Evolutionary conservation across 2,888 invertebrate species (phyloP).

Genomic region (Ctenicera cuprea): DNA sequence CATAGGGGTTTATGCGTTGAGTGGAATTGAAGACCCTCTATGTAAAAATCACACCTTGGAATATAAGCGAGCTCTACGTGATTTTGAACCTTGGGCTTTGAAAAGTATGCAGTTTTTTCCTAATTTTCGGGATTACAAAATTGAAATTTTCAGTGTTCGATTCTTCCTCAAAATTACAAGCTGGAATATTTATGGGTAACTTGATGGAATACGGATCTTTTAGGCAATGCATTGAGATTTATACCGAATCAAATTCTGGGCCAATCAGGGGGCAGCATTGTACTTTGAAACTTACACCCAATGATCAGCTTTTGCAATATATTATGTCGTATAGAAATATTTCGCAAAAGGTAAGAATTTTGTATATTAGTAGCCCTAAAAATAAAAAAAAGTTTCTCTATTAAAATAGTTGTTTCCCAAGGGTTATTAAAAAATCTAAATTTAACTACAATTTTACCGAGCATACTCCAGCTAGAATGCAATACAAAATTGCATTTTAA

Average conservation of each 20-base stretch:
- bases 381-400: too few species aligned
- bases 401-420: too few species aligned
- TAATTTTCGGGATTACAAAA: too few species aligned
- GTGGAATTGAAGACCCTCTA: slow-evolving; percentile 56
- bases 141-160: slow-evolving; percentile 75
- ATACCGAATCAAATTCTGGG: slow-evolving; percentile 57
- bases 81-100: slow-evolving; percentile 67
- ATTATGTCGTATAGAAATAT: slow-evolving; percentile 62
- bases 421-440: too few species aligned
- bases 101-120: slow-evolving; percentile 61
- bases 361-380: too few species aligned
- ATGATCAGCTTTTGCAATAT: slow-evolving; percentile 55
- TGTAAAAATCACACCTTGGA: slow-evolving; percentile 64
- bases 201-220: slow-evolving; percentile 71
- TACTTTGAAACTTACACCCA: slow-evolving; percentile 63
- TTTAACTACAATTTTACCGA: too few species aligned
- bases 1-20: slow-evolving; percentile 62
- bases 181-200: slow-evolving; percentile 72
- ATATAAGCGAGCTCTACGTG: slow-evolving; percentile 62
- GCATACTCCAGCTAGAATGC: too few species aligned
- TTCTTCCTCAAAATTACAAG: slow-evolving; percentile 72
- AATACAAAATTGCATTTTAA: too few species aligned
- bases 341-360: slow-evolving; percentile 60
- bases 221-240: slow-evolving; percentile 69
- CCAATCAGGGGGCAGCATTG: slow-evolving; percentile 71